These are phyloP conservation scores for Cherax quadricarinatus DNA, from an alignment of 1,140 invertebrate genomes.

Conservation along the genomic window DNA sequence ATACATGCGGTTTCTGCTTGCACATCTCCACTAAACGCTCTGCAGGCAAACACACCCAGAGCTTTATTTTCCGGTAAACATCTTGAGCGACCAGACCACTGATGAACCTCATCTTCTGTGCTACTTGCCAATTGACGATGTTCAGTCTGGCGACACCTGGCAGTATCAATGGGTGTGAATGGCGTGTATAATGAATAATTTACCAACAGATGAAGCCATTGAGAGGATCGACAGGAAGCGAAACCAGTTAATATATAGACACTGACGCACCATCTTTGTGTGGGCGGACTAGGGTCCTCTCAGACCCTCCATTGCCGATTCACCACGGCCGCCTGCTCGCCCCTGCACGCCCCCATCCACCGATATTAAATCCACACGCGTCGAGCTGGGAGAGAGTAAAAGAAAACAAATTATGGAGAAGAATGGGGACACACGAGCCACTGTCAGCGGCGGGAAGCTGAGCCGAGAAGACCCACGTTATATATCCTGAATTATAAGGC, in stretches of 20 bases:
- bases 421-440: slow-evolving; percentile 2
- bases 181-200: slow-evolving; percentile 67
- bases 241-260: slow-evolving; percentile 64
- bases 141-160: slow-evolving; percentile 27
- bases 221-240: slow-evolving; percentile 59
- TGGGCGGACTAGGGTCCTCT: not conserved
- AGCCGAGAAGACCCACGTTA: not conserved
- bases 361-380: slow-evolving; percentile 27
- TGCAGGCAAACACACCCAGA: slow-evolving; percentile 8
- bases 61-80: slow-evolving; percentile 44
- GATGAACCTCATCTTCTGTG: not conserved
- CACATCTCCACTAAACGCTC: slow-evolving; percentile 49
- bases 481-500: not conserved
- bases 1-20: slow-evolving; percentile 67
- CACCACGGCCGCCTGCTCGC: slow-evolving; percentile 36
- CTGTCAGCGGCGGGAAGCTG: not conserved
- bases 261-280: slow-evolving; percentile 49
- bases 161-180: slow-evolving; percentile 48
- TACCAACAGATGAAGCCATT: slow-evolving; percentile 66
- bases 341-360: slow-evolving; percentile 30
- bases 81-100: not conserved
- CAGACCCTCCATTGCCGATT: slow-evolving; percentile 35
- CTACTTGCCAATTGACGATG: not conserved
- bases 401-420: not conserved
- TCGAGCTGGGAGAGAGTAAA: not conserved